Percentiles rank a stretch among this genome's conserved stretches.
phyloP scores from a whole-genome alignment of 2,797 vertebrate species.

The Heteromormyrus szaboi region DNA sequence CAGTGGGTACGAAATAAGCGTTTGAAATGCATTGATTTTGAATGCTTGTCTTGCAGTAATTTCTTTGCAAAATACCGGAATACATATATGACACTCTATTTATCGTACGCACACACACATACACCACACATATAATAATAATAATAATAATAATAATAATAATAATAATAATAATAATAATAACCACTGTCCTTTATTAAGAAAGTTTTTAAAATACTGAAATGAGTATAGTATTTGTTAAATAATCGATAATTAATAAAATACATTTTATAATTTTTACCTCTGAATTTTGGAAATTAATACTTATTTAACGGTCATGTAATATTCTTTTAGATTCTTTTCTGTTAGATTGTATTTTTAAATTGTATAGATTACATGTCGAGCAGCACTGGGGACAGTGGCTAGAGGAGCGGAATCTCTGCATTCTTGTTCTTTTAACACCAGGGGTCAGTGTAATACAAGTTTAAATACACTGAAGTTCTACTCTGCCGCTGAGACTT shows the following conservation, averaged over 20 bases:
- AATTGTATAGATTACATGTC: background rate
- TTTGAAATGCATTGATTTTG: background rate
- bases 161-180: background rate
- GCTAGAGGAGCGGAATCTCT: background rate
- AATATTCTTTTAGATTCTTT: background rate
- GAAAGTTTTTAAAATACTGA: background rate
- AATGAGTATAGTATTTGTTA: background rate
- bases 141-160: background rate
- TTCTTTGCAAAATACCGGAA: background rate
- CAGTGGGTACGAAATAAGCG: background rate
- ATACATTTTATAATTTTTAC: background rate
- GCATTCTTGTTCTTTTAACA: slow-evolving; percentile 19
- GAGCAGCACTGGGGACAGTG: background rate
- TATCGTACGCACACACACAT: background rate
- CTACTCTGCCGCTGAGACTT: background rate
- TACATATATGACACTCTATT: background rate
- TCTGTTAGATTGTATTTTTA: background rate
- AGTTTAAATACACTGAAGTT: slow-evolving; percentile 29
- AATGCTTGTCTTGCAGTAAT: background rate
- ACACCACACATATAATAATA: background rate
- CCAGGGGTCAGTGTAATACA: slow-evolving; percentile 54
- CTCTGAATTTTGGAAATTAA: background rate
- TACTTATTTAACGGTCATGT: background rate
- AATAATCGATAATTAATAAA: background rate
- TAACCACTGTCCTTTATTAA: background rate